Percentiles rank a stretch among this genome's conserved stretches.
These are phyloP conservation scores for Oceanites oceanicus DNA, from an alignment of 2,113 vertebrate genomes.

Conservation along the genomic window DNA sequence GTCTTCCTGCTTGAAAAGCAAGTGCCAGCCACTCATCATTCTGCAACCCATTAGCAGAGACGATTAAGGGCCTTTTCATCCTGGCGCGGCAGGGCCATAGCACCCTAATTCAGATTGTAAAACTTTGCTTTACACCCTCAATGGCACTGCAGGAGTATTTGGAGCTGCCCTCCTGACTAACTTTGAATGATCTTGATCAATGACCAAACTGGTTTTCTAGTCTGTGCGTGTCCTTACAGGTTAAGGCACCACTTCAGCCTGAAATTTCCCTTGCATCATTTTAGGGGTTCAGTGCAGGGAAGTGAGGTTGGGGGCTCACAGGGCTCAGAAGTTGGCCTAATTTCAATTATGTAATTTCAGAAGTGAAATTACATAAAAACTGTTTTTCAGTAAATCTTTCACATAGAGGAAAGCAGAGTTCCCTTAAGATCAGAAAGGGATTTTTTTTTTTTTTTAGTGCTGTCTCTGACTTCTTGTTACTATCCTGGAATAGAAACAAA, in stretches of 20 bases:
- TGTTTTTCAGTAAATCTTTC: not conserved
- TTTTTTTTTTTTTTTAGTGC: not conserved
- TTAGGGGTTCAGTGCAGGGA: not conserved
- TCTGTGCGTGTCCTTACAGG: not conserved
- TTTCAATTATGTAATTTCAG: too few relatives aligned
- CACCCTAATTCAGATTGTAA: not conserved
- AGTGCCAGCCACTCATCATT: not conserved
- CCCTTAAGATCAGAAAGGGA: not conserved
- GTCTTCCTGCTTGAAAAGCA: constrained; percentile 20
- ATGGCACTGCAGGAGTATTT: not conserved
- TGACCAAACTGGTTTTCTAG: not conserved
- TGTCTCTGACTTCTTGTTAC: not conserved
- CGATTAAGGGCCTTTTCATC: not conserved
- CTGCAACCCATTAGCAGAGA: constrained; percentile 28
- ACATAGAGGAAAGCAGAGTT: not conserved
- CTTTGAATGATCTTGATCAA: not conserved
- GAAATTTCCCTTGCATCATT: not conserved
- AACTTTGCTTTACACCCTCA: not conserved
- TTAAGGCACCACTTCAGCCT: not conserved
- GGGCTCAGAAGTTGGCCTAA: not conserved
- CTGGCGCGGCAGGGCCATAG: fast-evolving
- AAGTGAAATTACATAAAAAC: not conserved
- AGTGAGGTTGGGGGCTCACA: not conserved
- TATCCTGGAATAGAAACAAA: not conserved
- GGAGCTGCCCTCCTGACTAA: not conserved